These are phyloP conservation scores for Xenopus borealis DNA, from an alignment of 2,113 vertebrate species.

Conservation along the genomic window DNA sequence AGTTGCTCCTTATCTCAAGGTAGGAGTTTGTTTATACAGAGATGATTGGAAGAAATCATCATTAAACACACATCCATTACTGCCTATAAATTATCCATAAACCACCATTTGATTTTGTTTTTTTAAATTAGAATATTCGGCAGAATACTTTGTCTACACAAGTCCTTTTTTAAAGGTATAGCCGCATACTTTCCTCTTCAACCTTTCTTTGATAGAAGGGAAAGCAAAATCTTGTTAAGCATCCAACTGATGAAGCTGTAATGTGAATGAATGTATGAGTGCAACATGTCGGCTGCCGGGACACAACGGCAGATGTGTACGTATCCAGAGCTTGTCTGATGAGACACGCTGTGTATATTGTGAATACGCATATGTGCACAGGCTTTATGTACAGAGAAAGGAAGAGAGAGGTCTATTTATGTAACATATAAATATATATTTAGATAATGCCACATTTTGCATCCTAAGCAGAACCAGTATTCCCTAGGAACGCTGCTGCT, in stretches of 20 bases:
- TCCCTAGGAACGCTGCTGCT: constrained; percentile 40
- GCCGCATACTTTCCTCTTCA: too few relatives aligned
- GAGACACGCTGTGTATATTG: constrained; percentile 39
- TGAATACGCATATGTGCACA: constrained; percentile 43
- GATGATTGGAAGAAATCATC: too few relatives aligned
- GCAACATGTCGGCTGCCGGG: constrained; percentile 15
- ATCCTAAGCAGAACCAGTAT: constrained; percentile 41
- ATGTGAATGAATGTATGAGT: constrained; percentile 43
- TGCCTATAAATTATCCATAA: too few relatives aligned
- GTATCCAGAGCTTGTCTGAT: constrained; percentile 24
- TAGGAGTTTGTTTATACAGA: too few relatives aligned
- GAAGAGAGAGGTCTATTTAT: constrained; percentile 45
- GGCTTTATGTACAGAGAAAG: constrained; percentile 43
- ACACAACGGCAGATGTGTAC: background rate
- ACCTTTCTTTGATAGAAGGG: background rate
- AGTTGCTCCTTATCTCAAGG: too few relatives aligned
- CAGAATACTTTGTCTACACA: too few relatives aligned
- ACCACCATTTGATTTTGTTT: too few relatives aligned
- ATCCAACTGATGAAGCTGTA: constrained; percentile 14
- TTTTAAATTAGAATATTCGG: too few relatives aligned
- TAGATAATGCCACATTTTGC: constrained; percentile 41
- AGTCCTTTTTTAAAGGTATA: too few relatives aligned
- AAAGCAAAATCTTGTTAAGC: constrained; percentile 8
- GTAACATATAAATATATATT: constrained; percentile 47
- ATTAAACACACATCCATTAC: too few relatives aligned